These are phyloP conservation scores for Drosophila picticornis DNA, from an alignment of 2,888 invertebrate genomes.

Conservation along the genomic window DNA sequence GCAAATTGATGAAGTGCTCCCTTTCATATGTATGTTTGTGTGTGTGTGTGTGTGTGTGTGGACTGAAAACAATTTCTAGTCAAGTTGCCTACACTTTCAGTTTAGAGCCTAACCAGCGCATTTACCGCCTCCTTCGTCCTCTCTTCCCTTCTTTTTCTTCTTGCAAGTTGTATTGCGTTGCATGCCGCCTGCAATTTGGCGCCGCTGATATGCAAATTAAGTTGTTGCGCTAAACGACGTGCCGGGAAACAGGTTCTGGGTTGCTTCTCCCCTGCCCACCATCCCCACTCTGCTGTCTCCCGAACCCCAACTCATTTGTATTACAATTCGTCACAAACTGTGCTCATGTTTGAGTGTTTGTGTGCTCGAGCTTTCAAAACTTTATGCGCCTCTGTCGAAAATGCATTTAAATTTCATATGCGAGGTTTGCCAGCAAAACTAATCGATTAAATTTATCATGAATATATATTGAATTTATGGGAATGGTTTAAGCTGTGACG, in stretches of 20 bases:
- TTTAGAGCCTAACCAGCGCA: conserved; percentile 32
- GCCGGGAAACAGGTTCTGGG: conserved; percentile 67
- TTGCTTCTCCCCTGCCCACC: neutral
- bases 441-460: neutral
- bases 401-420: conserved; percentile 55
- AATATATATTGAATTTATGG: neutral
- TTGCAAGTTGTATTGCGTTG: conserved; percentile 60
- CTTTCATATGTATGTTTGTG: conserved; percentile 41
- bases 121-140: neutral
- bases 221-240: conserved; percentile 84
- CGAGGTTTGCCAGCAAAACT: conserved; percentile 49
- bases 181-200: conserved; percentile 84
- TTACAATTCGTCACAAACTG: conserved; percentile 76
- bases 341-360: conserved; percentile 16
- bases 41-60: conserved; percentile 6
- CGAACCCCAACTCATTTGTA: conserved; percentile 68
- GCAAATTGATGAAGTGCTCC: conserved; percentile 78
- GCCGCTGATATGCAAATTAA: conserved; percentile 84
- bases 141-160: neutral
- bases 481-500: neutral
- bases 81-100: conserved; percentile 58
- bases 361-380: conserved; percentile 46
- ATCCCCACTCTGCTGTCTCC: neutral
- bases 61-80: conserved; percentile 69
- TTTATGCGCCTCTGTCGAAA: conserved; percentile 59